phyloP scores from a whole-genome alignment of 2,888 invertebrate genomes.

The Sialis fuliginosa region DNA sequence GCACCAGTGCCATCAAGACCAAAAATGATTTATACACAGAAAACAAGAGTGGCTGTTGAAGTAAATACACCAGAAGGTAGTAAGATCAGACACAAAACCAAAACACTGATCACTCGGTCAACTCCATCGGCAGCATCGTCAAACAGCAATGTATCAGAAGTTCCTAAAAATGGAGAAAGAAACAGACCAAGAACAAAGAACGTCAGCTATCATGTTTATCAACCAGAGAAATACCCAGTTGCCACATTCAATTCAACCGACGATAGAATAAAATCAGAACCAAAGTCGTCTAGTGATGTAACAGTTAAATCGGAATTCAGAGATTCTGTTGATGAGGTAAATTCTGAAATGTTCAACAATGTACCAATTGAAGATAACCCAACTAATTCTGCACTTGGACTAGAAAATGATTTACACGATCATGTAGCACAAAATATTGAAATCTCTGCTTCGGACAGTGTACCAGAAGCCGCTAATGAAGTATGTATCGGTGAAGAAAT shows the following conservation, averaged over 20 bases:
- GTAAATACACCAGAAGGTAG: conserved; percentile 26
- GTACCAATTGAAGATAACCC: conserved; percentile 4
- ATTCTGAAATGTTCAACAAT: conserved; percentile 6
- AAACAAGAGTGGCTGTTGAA: conserved; percentile 33
- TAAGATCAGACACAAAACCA: conserved; percentile 35
- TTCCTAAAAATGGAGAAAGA: conserved; percentile 23
- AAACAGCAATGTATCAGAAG: not conserved
- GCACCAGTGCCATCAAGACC: conserved; percentile 35
- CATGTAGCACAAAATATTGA: conserved; percentile 5
- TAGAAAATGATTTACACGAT: conserved; percentile 1
- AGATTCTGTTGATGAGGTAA: conserved; percentile 17
- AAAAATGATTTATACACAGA: conserved; percentile 64
- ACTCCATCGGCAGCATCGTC: conserved; percentile 22
- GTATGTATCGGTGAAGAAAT: conserved; percentile 4
- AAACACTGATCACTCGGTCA: conserved; percentile 35
- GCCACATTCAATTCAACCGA: conserved; percentile 28
- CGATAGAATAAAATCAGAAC: conserved; percentile 17
- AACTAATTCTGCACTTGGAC: conserved; percentile 4
- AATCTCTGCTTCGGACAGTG: conserved; percentile 1
- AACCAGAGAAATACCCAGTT: conserved; percentile 29
- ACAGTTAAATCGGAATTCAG: conserved; percentile 12
- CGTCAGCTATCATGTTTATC: conserved; percentile 39
- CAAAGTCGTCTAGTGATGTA: conserved; percentile 13
- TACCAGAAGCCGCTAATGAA: conserved; percentile 4
- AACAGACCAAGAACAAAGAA: conserved; percentile 44